A percentile compares a stretch with the other conserved stretches of the same genome.
These are phyloP conservation scores for Pseudocheirus occidentalis DNA, from an alignment of 2,797 vertebrate species.

Conservation along the genomic window DNA sequence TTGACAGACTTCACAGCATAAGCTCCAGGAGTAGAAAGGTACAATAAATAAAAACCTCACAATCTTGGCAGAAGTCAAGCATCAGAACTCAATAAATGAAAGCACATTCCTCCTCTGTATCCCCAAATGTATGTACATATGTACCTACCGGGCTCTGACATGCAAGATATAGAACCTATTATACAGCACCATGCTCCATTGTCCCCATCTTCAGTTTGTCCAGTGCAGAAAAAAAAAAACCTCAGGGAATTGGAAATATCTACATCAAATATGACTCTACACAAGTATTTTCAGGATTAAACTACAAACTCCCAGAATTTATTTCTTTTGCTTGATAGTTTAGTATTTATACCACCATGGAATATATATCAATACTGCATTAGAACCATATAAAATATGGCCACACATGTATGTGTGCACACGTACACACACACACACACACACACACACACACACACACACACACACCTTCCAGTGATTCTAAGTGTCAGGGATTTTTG, in stretches of 20 bases:
- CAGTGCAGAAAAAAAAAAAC: background rate
- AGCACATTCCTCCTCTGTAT: background rate
- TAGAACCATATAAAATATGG: background rate
- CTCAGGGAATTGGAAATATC: background rate
- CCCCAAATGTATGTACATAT: background rate
- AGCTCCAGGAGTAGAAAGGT: background rate
- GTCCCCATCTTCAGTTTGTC: background rate
- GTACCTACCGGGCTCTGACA: background rate
- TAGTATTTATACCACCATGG: background rate
- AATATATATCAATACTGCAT: background rate
- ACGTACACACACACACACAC: no score
- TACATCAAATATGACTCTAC: background rate
- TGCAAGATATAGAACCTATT: background rate
- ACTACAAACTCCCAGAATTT: background rate
- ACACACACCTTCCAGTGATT: background rate
- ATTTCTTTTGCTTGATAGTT: background rate
- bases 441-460: no score
- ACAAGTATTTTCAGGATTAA: constrained; percentile 16
- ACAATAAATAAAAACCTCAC: background rate
- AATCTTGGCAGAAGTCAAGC: background rate
- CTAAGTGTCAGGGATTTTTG: constrained; percentile 15
- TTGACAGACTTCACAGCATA: background rate
- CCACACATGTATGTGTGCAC: background rate
- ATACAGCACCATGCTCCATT: background rate
- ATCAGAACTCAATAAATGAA: background rate